These are phyloP conservation scores for Blera fallax DNA, from an alignment of 2,888 invertebrate genomes.

Conservation along the genomic window DNA sequence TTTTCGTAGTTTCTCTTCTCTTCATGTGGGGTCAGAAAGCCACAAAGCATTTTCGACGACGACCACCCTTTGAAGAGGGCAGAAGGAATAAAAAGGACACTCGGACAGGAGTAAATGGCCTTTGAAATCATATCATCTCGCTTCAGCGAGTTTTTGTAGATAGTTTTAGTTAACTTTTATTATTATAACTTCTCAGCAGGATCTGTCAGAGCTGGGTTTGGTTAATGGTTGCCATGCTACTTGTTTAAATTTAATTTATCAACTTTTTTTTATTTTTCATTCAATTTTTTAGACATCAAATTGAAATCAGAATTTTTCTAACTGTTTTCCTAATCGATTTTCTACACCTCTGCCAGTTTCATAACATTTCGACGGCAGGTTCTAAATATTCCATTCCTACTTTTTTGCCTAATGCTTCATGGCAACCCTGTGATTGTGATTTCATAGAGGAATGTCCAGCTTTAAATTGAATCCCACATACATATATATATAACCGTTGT, in stretches of 20 bases:
- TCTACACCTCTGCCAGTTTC: no score
- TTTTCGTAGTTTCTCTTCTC: constrained; percentile 22
- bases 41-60: constrained; percentile 57
- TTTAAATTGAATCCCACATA: constrained; percentile 35
- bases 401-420: neutral
- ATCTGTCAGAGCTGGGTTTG: constrained; percentile 23
- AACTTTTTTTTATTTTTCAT: neutral
- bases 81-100: constrained; percentile 38
- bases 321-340: no score
- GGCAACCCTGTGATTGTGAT: neutral
- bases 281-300: no score
- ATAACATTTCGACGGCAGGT: no score
- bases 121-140: constrained; percentile 69
- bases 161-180: constrained; percentile 67
- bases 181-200: constrained; percentile 62
- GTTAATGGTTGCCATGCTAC: neutral
- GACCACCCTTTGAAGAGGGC: neutral
- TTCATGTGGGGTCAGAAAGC: constrained; percentile 52
- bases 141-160: constrained; percentile 65
- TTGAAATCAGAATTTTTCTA: neutral
- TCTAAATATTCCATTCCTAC: no score
- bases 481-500: constrained; percentile 6
- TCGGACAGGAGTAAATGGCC: constrained; percentile 62
- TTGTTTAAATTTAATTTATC: neutral
- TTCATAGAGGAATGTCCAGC: constrained; percentile 5